Evolutionary conservation across 2,797 vertebrate species (phyloP).

Genomic region (Chiroxiphia lanceolata): DNA sequence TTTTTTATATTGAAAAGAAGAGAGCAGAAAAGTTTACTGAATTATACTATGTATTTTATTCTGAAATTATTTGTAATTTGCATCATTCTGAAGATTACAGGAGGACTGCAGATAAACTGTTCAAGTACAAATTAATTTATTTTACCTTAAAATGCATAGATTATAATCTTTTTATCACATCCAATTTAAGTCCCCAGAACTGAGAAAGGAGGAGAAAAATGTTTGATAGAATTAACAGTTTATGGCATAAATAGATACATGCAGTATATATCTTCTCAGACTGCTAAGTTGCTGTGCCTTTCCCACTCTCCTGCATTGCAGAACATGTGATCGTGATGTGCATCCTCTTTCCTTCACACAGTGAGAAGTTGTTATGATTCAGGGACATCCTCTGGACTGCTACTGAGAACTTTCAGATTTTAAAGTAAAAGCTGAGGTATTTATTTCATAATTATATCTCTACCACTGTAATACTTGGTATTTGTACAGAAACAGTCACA

Average conservation of each 20-base stretch:
- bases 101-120: background rate
- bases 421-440: background rate
- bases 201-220: background rate
- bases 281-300: background rate
- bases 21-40: background rate
- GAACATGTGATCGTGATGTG: background rate
- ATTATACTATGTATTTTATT: background rate
- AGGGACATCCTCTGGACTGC: background rate
- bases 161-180: background rate
- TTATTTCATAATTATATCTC: background rate
- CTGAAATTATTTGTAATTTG: background rate
- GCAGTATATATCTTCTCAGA: background rate
- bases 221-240: background rate
- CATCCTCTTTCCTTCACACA: background rate
- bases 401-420: background rate
- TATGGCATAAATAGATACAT: background rate
- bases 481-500: background rate
- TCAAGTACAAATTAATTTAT: background rate
- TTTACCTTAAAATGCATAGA: background rate
- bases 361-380: background rate
- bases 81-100: background rate
- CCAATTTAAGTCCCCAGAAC: background rate
- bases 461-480: background rate
- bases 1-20: background rate
- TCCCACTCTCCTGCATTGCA: accelerated